Percentiles rank a stretch among this genome's conserved stretches.
phyloP scores from a whole-genome alignment of 2,888 invertebrate species.

The Scaptomyza parva region DNA sequence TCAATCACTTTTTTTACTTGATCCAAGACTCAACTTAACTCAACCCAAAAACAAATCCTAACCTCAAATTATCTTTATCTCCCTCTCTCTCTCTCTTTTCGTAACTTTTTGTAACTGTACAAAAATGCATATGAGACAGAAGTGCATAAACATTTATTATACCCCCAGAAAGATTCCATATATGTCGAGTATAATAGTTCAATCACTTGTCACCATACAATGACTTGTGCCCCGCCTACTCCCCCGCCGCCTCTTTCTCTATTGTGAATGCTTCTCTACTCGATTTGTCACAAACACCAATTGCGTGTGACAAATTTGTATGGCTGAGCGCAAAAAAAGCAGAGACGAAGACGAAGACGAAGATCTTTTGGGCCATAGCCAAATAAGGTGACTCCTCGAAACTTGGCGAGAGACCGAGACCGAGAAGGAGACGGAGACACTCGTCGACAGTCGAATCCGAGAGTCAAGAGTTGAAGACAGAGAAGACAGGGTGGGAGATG shows the following conservation, averaged over 20 bases:
- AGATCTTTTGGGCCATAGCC: constrained; percentile 62
- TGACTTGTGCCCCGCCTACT: neutral
- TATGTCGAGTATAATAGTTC: constrained; percentile 70
- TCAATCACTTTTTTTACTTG: constrained; percentile 13
- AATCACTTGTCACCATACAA: constrained; percentile 72
- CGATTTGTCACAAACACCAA: constrained; percentile 81
- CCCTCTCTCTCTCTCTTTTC: neutral
- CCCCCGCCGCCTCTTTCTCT: neutral
- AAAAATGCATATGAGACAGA: constrained; percentile 66
- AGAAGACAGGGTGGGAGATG: too few species aligned
- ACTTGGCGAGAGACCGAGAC: constrained; percentile 13
- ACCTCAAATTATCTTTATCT: constrained; percentile 33
- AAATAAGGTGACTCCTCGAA: constrained; percentile 72
- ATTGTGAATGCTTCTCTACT: constrained; percentile 21
- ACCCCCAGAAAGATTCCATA: constrained; percentile 25
- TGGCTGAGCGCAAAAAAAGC: too few species aligned
- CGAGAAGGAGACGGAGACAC: neutral
- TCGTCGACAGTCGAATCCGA: constrained; percentile 5
- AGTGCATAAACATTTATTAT: constrained; percentile 57
- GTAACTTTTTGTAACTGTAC: constrained; percentile 67
- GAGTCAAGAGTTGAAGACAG: constrained; percentile 20
- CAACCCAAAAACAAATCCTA: constrained; percentile 24
- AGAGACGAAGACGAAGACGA: constrained; percentile 2
- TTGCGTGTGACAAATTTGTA: constrained; percentile 81
- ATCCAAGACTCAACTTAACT: neutral